Percentiles rank a stretch among this genome's conserved stretches.
phyloP scores from a whole-genome alignment of 2,797 vertebrate genomes.

The Salarias fasciatus region DNA sequence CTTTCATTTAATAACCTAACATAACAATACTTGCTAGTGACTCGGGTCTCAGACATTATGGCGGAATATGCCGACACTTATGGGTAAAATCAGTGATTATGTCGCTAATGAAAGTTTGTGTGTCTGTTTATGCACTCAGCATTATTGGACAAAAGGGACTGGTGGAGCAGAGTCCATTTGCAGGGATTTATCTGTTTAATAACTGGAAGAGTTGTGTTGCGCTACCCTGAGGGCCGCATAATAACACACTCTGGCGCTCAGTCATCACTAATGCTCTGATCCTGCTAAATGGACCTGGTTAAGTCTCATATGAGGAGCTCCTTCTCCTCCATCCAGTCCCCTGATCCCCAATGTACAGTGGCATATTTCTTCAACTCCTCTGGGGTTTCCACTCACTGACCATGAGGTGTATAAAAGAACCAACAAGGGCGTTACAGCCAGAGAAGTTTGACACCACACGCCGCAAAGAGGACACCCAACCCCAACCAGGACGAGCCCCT shows the following conservation, averaged over 20 bases:
- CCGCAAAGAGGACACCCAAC: constrained; percentile 21
- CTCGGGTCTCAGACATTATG: too few species aligned
- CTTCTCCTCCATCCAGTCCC: constrained; percentile 55
- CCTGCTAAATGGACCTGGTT: constrained; percentile 70
- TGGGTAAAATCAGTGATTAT: too few species aligned
- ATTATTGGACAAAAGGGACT: constrained; percentile 45
- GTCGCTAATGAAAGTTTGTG: constrained; percentile 20
- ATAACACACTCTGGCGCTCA: constrained; percentile 56
- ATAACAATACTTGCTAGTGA: too few species aligned
- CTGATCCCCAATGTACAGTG: constrained; percentile 34
- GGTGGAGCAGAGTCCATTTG: constrained; percentile 65
- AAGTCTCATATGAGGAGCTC: constrained; percentile 52
- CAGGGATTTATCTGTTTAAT: constrained; percentile 80
- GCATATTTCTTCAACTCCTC: constrained; percentile 50
- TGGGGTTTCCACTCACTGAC: constrained; percentile 9
- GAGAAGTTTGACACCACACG: constrained; percentile 23
- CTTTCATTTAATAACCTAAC: too few species aligned
- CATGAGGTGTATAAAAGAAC: constrained; percentile 67
- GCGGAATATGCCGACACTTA: too few species aligned
- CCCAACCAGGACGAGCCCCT: constrained; percentile 3
- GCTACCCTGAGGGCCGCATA: constrained; percentile 63
- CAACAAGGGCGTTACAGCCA: neutral
- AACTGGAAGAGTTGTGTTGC: constrained; percentile 55
- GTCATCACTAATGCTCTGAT: constrained; percentile 69
- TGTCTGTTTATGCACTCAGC: constrained; percentile 3